Evolutionary conservation across 2,797 vertebrate genomes (phyloP).

Genomic region (Artibeus lituratus): DNA sequence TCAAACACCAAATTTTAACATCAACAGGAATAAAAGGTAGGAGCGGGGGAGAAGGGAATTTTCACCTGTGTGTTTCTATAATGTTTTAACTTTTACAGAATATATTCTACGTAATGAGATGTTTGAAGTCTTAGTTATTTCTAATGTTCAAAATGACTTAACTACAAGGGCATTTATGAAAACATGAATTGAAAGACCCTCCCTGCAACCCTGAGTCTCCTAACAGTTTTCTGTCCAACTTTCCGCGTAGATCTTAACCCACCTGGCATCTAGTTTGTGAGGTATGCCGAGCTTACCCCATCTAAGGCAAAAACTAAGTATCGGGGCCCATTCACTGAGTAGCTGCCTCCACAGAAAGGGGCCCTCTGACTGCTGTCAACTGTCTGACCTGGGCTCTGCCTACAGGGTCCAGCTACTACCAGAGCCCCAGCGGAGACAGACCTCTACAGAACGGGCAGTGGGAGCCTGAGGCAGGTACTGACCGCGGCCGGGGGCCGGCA

Average conservation of each 20-base stretch:
- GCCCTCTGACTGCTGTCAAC: not conserved
- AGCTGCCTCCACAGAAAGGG: not conserved
- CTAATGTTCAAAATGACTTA: not conserved
- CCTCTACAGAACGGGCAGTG: accelerated
- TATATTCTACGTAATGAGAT: not conserved
- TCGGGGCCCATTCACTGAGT: not conserved
- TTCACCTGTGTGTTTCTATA: not conserved
- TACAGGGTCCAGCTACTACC: accelerated
- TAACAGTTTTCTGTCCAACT: accelerated
- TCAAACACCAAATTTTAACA: not conserved
- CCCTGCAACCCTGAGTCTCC: not conserved
- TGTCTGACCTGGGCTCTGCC: not conserved
- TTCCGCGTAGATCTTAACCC: not conserved
- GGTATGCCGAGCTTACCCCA: not conserved
- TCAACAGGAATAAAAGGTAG: not conserved
- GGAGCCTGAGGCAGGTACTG: conserved; percentile 73
- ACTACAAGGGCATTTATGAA: not conserved
- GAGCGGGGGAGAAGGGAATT: not conserved
- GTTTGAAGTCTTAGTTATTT: not conserved
- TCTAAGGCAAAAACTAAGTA: not conserved
- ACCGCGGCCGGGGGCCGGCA: conserved; percentile 82
- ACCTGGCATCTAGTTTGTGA: accelerated
- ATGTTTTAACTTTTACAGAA: not conserved
- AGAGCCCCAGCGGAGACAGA: not conserved
- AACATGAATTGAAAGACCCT: not conserved